phyloP scores from a whole-genome alignment of 2,797 vertebrate genomes.

The Pseudochaenichthys georgianus region DNA sequence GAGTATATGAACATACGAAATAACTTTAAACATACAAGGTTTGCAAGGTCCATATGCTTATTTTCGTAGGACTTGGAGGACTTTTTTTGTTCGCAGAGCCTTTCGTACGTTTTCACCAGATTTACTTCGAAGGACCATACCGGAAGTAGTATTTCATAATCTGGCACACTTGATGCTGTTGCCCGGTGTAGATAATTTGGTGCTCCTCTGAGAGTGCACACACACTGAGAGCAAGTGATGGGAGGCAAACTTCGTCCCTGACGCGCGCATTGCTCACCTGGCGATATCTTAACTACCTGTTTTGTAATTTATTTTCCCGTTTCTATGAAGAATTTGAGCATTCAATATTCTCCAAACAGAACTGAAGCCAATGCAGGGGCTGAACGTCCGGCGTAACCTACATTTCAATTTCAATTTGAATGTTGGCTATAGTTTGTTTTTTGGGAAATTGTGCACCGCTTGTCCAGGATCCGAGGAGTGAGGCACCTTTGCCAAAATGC shows the following conservation, averaged over 20 bases:
- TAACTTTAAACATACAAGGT: not conserved
- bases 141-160: not conserved
- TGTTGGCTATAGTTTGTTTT: constrained; percentile 6
- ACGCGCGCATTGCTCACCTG: constrained; percentile 54
- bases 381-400: not conserved
- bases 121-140: constrained; percentile 41
- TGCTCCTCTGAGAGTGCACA: constrained; percentile 42
- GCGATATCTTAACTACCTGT: not conserved
- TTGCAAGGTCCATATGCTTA: not conserved
- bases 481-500: constrained; percentile 79
- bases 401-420: constrained; percentile 11
- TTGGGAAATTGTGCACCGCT: constrained; percentile 37
- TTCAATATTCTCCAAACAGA: not conserved
- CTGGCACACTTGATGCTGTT: not conserved
- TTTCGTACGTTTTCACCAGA: rapidly evolving
- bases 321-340: not conserved
- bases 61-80: not conserved
- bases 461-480: constrained; percentile 57
- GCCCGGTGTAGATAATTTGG: constrained; percentile 45
- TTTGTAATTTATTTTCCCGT: not conserved
- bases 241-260: constrained; percentile 35
- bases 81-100: not conserved
- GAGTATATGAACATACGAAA: not conserved
- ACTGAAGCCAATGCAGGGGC: not conserved
- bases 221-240: constrained; percentile 65